Evolutionary conservation across 2,113 vertebrate genomes (phyloP).

Genomic region (Leptocoma aspasia): DNA sequence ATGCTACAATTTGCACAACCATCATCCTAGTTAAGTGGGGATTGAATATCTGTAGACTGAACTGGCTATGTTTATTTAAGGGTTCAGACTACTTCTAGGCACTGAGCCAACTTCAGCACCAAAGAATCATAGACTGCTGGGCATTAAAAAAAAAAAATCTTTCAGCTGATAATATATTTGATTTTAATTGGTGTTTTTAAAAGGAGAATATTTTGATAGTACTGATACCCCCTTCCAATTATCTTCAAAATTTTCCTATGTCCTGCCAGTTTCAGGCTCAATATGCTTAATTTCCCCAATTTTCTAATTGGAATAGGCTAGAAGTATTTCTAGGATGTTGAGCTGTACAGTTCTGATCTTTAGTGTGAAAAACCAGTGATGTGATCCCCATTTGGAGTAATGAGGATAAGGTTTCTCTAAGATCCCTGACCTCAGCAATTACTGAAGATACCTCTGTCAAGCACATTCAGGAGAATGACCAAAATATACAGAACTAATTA

Average conservation of each 20-base stretch:
- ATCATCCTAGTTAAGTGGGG: background rate
- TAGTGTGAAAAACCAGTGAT: background rate
- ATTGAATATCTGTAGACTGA: background rate
- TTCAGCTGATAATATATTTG: background rate
- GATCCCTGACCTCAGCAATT: background rate
- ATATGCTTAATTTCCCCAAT: background rate
- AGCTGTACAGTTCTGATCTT: background rate
- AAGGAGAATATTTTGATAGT: background rate
- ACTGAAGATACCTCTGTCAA: background rate
- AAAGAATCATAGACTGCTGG: background rate
- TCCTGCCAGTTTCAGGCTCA: background rate
- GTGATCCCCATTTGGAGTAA: background rate
- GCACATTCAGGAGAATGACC: background rate
- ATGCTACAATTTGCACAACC: background rate
- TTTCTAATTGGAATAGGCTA: background rate
- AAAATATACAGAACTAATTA: background rate
- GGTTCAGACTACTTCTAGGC: background rate
- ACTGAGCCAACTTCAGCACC: background rate
- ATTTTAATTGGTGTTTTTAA: background rate
- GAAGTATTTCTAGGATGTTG: background rate
- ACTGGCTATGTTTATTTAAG: background rate
- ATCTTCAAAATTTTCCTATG: background rate
- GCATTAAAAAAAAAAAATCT: background rate
- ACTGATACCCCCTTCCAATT: background rate
- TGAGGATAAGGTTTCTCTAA: background rate